These are phyloP conservation scores for Drosophila meridiana DNA, from an alignment of 2,888 invertebrate genomes.

Conservation along the genomic window DNA sequence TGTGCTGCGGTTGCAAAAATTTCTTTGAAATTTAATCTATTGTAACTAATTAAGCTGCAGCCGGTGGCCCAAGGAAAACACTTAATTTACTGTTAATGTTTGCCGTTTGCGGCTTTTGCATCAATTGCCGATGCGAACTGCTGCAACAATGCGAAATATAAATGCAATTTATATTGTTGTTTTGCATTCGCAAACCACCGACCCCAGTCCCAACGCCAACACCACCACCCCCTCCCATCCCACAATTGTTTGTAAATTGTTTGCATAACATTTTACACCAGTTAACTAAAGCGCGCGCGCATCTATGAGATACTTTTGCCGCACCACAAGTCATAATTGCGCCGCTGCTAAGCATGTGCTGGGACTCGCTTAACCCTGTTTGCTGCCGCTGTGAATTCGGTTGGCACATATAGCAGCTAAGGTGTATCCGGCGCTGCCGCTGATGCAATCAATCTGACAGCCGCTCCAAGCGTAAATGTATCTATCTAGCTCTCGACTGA, in stretches of 20 bases:
- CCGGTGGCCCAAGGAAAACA: constrained; percentile 55
- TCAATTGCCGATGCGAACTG: constrained; percentile 48
- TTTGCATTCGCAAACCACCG: constrained; percentile 6
- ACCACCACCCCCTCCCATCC: not conserved
- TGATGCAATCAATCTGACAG: constrained; percentile 28
- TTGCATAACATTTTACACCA: constrained; percentile 78
- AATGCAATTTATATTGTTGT: constrained; percentile 19
- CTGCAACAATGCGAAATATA: constrained; percentile 18
- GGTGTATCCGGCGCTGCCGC: constrained; percentile 16
- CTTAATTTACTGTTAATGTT: constrained; percentile 78
- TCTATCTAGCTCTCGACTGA: not conserved
- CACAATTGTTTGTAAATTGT: constrained; percentile 69
- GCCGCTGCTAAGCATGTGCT: constrained; percentile 15
- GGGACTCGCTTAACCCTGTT: constrained; percentile 5
- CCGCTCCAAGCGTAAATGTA: not conserved
- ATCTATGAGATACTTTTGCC: constrained; percentile 51
- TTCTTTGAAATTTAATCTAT: constrained; percentile 80
- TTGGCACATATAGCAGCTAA: constrained; percentile 9
- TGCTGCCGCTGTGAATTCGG: constrained; percentile 23
- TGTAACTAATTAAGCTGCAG: constrained; percentile 76
- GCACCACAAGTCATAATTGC: constrained; percentile 36
- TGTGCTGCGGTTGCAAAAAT: constrained; percentile 63
- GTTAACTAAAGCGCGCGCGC: constrained; percentile 37
- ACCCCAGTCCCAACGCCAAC: not conserved
- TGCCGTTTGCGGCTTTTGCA: constrained; percentile 68